Evolutionary conservation across 2,888 invertebrate species (phyloP), one percentile per base, ranked within the genome.

Genomic region (Orchesella flavescens): DNA sequence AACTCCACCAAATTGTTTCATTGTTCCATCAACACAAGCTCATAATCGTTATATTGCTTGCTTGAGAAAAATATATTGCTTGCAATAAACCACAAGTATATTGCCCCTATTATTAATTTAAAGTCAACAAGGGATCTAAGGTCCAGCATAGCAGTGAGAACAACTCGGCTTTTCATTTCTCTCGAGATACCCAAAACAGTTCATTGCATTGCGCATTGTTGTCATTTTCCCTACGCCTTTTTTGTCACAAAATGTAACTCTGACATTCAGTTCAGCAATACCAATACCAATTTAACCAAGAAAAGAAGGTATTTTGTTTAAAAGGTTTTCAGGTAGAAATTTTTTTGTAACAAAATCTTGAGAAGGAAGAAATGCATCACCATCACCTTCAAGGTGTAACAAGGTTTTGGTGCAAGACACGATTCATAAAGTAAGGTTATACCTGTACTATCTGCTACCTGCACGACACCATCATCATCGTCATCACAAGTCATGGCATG

Each of bases 31-130:
- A 66, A 7, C 44, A 44, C 63, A 23, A 63, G 34, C 24, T 63
- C 34, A 63, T 79, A 71, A 71, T 79, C 79, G 78, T 79, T 79
- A 71, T 72, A 72, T 72, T 72, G 34, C 44, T 55, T 55, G 53
- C 69, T 72, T 71, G 61, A 61, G 63, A 66, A 23, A 69, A 75
- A 74, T 17, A 69, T 74, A 81, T 81, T 81, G 75, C 75, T 59
- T 53, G 61, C 66, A 81, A 81, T 81, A 74, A 81, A 75, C 81
- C 81, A 81, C 81, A 75, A 69, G 68, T 66, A 75, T 53, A 69
- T 55, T 71, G 69, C 74, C 63, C 63, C 46, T 75, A 49, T 53
- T 65, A 65, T 49, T 75, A 34, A 34, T 34, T 34, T 34, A 34
- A 34, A 34, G 34, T 34, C 34, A 34, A 34, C 34, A 34, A 34